Evolutionary conservation across 2,888 invertebrate species (phyloP).

Genomic region (Macrosiphum euphorbiae): DNA sequence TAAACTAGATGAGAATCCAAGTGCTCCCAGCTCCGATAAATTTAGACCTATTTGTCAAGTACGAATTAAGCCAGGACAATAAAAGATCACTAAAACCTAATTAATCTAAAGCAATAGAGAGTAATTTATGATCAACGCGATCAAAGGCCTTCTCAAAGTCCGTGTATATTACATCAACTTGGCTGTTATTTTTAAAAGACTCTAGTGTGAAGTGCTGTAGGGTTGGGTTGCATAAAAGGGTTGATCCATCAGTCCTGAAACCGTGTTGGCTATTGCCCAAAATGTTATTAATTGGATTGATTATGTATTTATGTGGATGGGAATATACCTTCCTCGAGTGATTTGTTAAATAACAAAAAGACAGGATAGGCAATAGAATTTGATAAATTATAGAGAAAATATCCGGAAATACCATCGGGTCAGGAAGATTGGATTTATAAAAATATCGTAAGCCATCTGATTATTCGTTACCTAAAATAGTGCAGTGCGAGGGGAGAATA

Average conservation of each 20-base stretch:
- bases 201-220: too few relatives aligned
- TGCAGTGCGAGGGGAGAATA: neutral
- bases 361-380: conserved; percentile 32
- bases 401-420: conserved; percentile 39
- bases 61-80: conserved; percentile 61
- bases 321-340: conserved; percentile 35
- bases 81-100: conserved; percentile 46
- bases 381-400: conserved; percentile 26
- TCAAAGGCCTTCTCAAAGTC: conserved; percentile 67
- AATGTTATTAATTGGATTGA: conserved; percentile 24
- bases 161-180: conserved; percentile 66
- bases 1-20: too few relatives aligned
- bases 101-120: conserved; percentile 65
- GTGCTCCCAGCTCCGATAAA: neutral
- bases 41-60: conserved; percentile 12
- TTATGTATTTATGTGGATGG: neutral
- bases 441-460: neutral
- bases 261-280: conserved; percentile 55
- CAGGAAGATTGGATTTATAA: conserved; percentile 35
- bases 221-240: too few relatives aligned
- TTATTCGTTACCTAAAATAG: conserved; percentile 16
- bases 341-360: conserved; percentile 36
- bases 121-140: conserved; percentile 65
- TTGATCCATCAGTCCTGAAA: conserved; percentile 37
- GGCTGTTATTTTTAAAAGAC: neutral